Conservation (phyloP, 2,113 vertebrate species). For the Callionymus lyra region DNA sequence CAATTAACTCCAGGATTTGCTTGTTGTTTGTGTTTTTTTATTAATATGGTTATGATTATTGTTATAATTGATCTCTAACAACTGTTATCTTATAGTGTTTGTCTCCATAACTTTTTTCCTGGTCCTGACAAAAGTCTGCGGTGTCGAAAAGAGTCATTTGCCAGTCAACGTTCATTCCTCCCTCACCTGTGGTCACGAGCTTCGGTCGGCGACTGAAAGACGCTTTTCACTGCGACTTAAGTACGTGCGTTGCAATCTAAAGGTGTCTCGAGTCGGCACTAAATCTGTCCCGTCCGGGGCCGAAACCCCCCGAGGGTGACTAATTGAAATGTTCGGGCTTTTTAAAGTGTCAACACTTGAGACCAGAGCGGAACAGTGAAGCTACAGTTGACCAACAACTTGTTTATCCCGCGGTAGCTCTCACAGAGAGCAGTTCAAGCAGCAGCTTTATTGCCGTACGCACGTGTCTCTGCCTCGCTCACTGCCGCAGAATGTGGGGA, state of each 20-base stretch:
- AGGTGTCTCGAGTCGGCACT: constrained; percentile 5
- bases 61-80: too few relatives aligned
- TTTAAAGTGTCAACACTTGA: constrained; percentile 17
- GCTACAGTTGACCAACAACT: not conserved
- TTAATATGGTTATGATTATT: too few relatives aligned
- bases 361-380: not conserved
- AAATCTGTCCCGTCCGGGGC: constrained; percentile 23
- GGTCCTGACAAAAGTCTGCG: too few relatives aligned
- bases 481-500: constrained; percentile 6
- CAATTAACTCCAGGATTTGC: too few relatives aligned
- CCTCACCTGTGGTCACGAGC: too few relatives aligned
- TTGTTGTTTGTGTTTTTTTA: too few relatives aligned
- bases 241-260: not conserved
- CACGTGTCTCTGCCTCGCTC: constrained; percentile 8
- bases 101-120: too few relatives aligned
- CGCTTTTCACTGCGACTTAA: not conserved
- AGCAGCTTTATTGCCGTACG: constrained; percentile 5
- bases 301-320: constrained; percentile 23
- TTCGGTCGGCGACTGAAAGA: too few relatives aligned
- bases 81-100: too few relatives aligned
- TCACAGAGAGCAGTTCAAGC: constrained; percentile 8
- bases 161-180: too few relatives aligned
- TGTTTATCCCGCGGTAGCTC: constrained; percentile 1
- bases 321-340: constrained; percentile 32
- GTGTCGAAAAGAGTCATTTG: too few relatives aligned